A percentile compares a stretch with the other conserved stretches of the same genome.
Conservation (phyloP, 2,797 vertebrate species). For the Gambelia wislizenii region DNA sequence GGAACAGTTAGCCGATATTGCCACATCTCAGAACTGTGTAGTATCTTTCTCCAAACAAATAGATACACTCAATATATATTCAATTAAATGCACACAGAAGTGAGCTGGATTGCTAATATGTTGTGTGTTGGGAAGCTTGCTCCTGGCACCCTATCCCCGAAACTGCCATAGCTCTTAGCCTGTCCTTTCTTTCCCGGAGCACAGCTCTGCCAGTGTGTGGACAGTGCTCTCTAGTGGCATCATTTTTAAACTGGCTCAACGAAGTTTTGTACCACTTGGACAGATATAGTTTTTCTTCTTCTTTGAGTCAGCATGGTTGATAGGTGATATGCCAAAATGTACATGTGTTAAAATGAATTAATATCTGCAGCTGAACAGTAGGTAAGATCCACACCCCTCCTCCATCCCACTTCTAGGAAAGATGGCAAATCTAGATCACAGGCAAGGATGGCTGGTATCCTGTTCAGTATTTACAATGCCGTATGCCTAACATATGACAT, state of each 20-base stretch:
- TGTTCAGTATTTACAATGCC: too few species aligned
- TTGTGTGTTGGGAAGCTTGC: neutral
- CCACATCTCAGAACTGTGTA: neutral
- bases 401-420: too few species aligned
- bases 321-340: neutral
- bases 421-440: too few species aligned
- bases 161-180: neutral
- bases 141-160: neutral
- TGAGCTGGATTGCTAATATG: neutral
- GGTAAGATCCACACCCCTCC: too few species aligned
- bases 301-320: slow-evolving; percentile 18
- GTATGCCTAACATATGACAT: too few species aligned
- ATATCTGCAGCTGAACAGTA: neutral
- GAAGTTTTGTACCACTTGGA: neutral
- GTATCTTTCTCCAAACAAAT: neutral
- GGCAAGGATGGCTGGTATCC: too few species aligned
- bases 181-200: neutral
- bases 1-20: neutral
- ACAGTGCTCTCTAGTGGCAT: slow-evolving; percentile 27
- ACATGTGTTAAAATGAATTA: slow-evolving; percentile 11
- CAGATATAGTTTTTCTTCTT: neutral
- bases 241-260: neutral
- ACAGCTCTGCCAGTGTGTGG: neutral
- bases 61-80: neutral
- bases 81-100: neutral